Evolutionary conservation across 2,113 vertebrate species (phyloP).

Genomic region (Empidonax alnorum): DNA sequence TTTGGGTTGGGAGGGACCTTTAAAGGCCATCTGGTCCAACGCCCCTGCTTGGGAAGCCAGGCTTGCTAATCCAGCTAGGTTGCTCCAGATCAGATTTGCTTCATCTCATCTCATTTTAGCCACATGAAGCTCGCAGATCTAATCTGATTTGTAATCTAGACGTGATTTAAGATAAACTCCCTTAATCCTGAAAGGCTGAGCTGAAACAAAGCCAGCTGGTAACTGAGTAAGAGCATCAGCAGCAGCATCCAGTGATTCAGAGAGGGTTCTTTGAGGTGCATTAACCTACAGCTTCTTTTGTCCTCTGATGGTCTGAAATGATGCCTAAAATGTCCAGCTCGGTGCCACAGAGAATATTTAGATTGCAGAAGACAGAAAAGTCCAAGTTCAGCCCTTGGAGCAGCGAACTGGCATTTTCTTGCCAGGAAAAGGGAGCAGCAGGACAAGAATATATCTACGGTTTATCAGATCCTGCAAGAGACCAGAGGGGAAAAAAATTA

Average conservation of each 20-base stretch:
- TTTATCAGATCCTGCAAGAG: neutral
- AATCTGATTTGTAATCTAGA: neutral
- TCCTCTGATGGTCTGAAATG: rapidly evolving
- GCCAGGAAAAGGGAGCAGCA: neutral
- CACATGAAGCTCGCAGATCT: neutral
- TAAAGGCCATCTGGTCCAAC: neutral
- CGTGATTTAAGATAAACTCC: neutral
- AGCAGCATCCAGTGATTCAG: rapidly evolving
- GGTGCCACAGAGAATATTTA: rapidly evolving
- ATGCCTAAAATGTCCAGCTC: rapidly evolving
- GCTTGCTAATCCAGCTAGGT: neutral
- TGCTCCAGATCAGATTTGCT: neutral
- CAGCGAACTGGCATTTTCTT: neutral
- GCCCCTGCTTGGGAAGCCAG: neutral
- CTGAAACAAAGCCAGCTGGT: neutral
- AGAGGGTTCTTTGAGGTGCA: neutral
- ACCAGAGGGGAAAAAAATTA: neutral
- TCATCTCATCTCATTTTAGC: neutral
- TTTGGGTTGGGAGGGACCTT: neutral
- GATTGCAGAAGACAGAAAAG: neutral
- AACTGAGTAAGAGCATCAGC: neutral
- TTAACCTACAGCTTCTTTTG: neutral
- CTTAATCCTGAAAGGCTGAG: neutral
- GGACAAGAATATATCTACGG: neutral
- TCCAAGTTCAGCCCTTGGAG: neutral